A percentile compares a stretch with the other conserved stretches of the same genome.
Conservation (phyloP, 2,797 vertebrate species). For the Poliocrania exsul region DNA sequence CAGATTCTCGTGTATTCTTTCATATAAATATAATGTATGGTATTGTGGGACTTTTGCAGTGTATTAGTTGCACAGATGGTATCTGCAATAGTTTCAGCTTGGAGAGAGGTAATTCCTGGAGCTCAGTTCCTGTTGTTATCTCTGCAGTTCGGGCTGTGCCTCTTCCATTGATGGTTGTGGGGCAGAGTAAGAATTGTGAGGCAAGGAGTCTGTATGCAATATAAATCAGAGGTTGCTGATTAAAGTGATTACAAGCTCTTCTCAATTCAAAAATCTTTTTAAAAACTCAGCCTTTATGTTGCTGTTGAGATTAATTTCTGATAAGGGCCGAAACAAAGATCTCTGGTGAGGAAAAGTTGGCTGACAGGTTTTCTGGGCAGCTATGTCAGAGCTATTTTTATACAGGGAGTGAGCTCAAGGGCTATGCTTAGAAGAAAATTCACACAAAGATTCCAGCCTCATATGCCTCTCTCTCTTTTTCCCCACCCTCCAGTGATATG, state of each 20-base stretch:
- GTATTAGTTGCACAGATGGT: neutral
- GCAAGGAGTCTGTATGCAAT: neutral
- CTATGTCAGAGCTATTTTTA: constrained; percentile 52
- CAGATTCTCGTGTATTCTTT: neutral
- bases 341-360: neutral
- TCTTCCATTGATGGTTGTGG: neutral
- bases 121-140: neutral
- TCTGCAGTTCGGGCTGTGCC: neutral
- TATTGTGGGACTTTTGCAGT: neutral
- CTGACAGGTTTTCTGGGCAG: constrained; percentile 37
- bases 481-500: constrained; percentile 87
- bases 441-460: constrained; percentile 47
- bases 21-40: rapidly evolving
- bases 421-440: constrained; percentile 47
- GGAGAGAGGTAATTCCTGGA: neutral
- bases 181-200: neutral
- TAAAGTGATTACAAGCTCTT: neutral
- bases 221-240: neutral
- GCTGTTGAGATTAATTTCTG: neutral
- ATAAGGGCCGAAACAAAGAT: neutral
- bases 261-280: neutral
- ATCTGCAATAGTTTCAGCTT: neutral
- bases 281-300: neutral
- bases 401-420: constrained; percentile 27
- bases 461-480: constrained; percentile 17